Evolutionary conservation across 2,797 vertebrate species (phyloP), one percentile per base, ranked within the genome.

Genomic region (Stomatorhinus walkeri): DNA sequence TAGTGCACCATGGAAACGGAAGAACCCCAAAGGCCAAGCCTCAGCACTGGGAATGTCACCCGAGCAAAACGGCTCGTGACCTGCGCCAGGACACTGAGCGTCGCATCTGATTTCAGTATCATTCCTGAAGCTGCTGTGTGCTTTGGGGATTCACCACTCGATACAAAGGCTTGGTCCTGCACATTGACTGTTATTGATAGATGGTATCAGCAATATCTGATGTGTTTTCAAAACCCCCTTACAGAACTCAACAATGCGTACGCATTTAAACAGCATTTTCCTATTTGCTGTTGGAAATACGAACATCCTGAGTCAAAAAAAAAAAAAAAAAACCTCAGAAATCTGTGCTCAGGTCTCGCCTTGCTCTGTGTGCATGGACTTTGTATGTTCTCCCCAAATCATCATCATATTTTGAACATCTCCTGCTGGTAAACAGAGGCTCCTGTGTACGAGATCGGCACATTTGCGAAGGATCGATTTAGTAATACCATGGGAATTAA

Each of bases 391-490:
- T 36, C 68, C 64, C 32, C 68, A 76, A 19, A 7, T 40, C 32
- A 14, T 36, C 12, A 2, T 76, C 12, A 7, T 76, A 40, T 76
- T 72, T 16, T 40, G 24, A 52, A 19, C 52, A 19, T 16, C 28
- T 64, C 56, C 32, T 14, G 85, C 56, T 51, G 24, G 43, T 86
- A 61, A 46, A 87, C 19, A 28, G 1, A 56, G 68, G 16, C 40
- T 36, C 48, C 6, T 7, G 36, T 24, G 19, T n/a, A 43, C 5
- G 6, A 19, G 14, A 81, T 79, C 6, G 85, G 52, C 68, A 46
- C n/a, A 46, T 87, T 46, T 79, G 85, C 46, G 9, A 28, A 54
- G 83, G 85, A 89, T 89, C 56, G 56, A 89, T 86, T 86, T 6
- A 48, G 46, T 89, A 85, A 86, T 68, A 36, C 61, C 49, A 28